Evolutionary conservation across 2,888 invertebrate genomes (phyloP), one percentile per base, ranked within the genome.

Genomic region (Caenorhabditis sp.): DNA sequence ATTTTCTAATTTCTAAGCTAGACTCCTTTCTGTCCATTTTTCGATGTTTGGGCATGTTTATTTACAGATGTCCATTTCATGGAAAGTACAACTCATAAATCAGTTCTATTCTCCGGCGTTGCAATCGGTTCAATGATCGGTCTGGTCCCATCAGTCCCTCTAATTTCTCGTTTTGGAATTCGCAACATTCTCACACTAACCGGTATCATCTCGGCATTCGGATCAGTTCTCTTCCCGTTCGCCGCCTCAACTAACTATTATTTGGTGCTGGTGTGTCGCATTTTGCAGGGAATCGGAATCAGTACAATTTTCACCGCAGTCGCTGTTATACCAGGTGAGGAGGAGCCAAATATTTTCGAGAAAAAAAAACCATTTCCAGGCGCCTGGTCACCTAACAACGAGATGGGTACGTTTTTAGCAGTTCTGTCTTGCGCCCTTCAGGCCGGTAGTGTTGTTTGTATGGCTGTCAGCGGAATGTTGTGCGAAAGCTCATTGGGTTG

Each of bases 401-500:
- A 65, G 14, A 60, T 55, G 19, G 71, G 73, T 0, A 57, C 65
- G 1, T 77, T 58, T 61, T 64, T 77, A 10, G 76, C 76, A 14
- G 54, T 71, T 36, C 49, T 76, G 1, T 71, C 76, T 3, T 59
- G 62, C 4, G 61, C 65, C 14, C 49, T 69, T 55, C 73, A 73
- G 50, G 59, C 67, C 6, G n/a, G 19, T 26, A 23, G 21, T 53
- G 21, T 77, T 26, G 26, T 79, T 51, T 68, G 72, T 1, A 77
- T 76, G 72, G 72, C 79, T 1, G 50, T 75, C 6, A 62, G 77
- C 12, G 79, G 77, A n/a, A 23, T 62, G 0, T 43, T 79, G 23
- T 79, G 79, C 24, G 70, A 70, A 17, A 72, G 75, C 0, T 21
- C 59, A 1, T 36, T 65, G n/a, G 75, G 77, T 8, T 79, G 79